Evolutionary conservation across 2,888 invertebrate genomes (phyloP).

Genomic region (Chymomyza caudatula): DNA sequence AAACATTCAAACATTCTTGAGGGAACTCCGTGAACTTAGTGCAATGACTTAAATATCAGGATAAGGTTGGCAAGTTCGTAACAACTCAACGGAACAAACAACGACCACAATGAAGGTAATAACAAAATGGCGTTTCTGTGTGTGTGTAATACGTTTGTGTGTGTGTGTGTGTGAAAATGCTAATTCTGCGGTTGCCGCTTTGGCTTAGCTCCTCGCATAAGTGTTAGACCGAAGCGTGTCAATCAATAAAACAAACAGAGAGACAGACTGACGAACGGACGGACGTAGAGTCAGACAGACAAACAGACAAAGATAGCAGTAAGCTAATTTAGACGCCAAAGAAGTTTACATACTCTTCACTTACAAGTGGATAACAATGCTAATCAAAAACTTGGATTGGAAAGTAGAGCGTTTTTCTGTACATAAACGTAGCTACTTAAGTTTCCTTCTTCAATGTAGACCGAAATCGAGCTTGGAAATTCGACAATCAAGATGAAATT

Average conservation of each 20-base stretch:
- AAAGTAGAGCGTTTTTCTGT: no score
- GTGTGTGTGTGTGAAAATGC: background rate
- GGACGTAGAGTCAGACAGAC: background rate
- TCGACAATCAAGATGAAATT: no score
- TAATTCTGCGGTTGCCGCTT: background rate
- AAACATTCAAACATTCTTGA: slow-evolving; percentile 38
- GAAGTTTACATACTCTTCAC: background rate
- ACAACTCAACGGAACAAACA: background rate
- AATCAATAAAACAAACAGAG: background rate
- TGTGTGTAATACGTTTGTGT: background rate
- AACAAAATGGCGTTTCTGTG: background rate
- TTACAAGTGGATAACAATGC: background rate
- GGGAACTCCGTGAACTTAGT: background rate
- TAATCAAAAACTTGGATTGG: background rate
- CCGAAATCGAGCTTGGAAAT: no score
- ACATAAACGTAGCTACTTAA: no score
- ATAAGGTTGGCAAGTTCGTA: background rate
- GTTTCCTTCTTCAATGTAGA: no score
- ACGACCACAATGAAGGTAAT: background rate
- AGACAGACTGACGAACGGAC: background rate
- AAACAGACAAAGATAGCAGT: background rate
- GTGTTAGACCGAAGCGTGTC: background rate
- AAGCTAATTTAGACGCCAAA: background rate
- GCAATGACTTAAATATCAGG: background rate
- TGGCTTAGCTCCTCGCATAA: background rate